Evolutionary conservation across 2,113 vertebrate species (phyloP).

Genomic region (Tragelaphus imberbis): DNA sequence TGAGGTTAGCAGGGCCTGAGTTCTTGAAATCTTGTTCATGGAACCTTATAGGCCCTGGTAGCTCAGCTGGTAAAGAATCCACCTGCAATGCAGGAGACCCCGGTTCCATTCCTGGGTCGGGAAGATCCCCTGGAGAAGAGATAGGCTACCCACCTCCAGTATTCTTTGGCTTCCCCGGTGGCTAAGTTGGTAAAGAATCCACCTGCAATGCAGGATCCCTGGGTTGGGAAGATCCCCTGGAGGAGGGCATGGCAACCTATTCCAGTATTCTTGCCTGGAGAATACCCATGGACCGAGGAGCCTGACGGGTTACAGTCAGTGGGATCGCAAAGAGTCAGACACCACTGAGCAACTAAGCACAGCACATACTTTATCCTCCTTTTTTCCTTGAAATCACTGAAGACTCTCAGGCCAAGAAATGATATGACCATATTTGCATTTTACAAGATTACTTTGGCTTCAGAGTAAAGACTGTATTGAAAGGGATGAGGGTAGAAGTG

Average conservation of each 20-base stretch:
- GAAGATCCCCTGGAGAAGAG: background rate
- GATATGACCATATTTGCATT: background rate
- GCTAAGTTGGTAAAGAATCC: background rate
- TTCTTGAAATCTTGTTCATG: background rate
- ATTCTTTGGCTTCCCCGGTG: background rate
- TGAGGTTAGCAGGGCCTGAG: background rate
- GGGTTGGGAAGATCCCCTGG: background rate
- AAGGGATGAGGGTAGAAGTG: background rate
- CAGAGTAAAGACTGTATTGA: background rate
- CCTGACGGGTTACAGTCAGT: background rate
- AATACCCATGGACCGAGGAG: background rate
- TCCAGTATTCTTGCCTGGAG: background rate
- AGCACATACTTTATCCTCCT: background rate
- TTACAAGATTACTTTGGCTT: background rate
- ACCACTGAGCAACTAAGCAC: background rate
- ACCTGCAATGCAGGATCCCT: background rate
- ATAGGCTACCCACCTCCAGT: background rate
- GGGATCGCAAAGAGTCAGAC: background rate
- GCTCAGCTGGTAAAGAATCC: background rate
- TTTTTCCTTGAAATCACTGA: conserved; percentile 8
- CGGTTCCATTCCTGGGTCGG: background rate
- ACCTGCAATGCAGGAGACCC: background rate
- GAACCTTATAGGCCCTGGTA: background rate
- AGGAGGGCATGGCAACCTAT: background rate
- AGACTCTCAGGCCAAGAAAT: background rate